Evolutionary conservation across 2,888 invertebrate species (phyloP), one percentile per base, ranked within the genome.

Genomic region (Hetaerina titia): DNA sequence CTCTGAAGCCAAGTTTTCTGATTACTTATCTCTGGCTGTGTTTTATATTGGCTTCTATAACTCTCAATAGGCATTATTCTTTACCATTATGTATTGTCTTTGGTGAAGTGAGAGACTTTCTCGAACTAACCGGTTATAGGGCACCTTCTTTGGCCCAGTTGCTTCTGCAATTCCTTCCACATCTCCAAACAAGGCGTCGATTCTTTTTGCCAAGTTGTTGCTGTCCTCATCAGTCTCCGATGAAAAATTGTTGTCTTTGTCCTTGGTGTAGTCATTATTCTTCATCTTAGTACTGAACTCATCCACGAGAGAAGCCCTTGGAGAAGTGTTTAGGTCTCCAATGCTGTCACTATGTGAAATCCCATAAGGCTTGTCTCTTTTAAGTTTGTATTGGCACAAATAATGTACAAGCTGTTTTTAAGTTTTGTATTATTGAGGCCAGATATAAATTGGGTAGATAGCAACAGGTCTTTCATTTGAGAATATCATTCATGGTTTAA

Each of bases 101-200:
- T 45, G 1, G 45, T 81, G 81, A 31, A 31, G 25, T 81, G 8
- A 56, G 45, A 69, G 92, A 56, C 45, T 92, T 69, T 64, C 56
- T 64, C 69, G 56, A 90, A 92, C 92, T 92, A 92, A 92, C 92
- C 92, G 92, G 92, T 92, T 69, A n/a, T 56, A 45, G 69, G 69
- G 45, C 74, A 92, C 64, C 92, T 92, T 92, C 92, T 74, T 92
- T n/a, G 92, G 92, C 69, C 19, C 45, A 89, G 89, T 57, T 19
- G 92, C 92, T 69, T 92, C 92, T 56, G 92, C 92, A 56, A 92
- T 92, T 92, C 69, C 56, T 56, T 92, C 92, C 92, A 92, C 74
- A 56, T 92, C 92, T 92, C 69, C 69, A 69, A 92, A 92, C 69
- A 92, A 69, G 92, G 64, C 92, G 69, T 92, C 92, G 92, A 92